These are phyloP conservation scores for Chymomyza fuscimana DNA, from an alignment of 2,888 invertebrate species.

Conservation along the genomic window DNA sequence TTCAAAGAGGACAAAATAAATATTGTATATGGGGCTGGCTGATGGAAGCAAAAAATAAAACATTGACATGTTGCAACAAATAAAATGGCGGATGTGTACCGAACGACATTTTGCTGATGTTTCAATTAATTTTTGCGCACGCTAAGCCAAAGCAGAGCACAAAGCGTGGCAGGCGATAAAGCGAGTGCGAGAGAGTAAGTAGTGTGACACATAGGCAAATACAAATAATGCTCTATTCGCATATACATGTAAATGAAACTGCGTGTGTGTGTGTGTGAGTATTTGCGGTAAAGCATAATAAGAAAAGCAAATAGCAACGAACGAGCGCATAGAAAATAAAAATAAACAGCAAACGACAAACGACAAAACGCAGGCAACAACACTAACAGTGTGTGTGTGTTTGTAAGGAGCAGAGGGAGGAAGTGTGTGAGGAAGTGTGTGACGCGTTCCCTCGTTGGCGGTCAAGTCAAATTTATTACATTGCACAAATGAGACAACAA, in stretches of 20 bases:
- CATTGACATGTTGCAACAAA: not conserved
- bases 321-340: conserved; percentile 61
- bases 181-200: not conserved
- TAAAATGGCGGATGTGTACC: conserved; percentile 22
- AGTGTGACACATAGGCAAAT: conserved; percentile 25
- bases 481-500: conserved; percentile 70
- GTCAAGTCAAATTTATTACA: conserved; percentile 71
- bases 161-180: not conserved
- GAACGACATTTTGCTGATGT: conserved; percentile 49
- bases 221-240: conserved; percentile 29
- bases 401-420: not conserved
- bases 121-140: conserved; percentile 54
- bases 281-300: conserved; percentile 49
- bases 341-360: conserved; percentile 59
- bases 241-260: conserved; percentile 57
- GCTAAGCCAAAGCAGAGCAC: conserved; percentile 23
- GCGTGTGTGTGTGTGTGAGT: conserved; percentile 21
- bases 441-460: conserved; percentile 69
- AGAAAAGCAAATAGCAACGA: conserved; percentile 61
- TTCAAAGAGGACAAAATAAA: not conserved
- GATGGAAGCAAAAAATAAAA: not conserved
- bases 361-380: conserved; percentile 53
- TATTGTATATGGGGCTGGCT: not conserved
- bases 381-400: not conserved
- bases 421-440: conserved; percentile 30